Conservation (phyloP, 2,113 vertebrate genomes). For the Gadus macrocephalus region DNA sequence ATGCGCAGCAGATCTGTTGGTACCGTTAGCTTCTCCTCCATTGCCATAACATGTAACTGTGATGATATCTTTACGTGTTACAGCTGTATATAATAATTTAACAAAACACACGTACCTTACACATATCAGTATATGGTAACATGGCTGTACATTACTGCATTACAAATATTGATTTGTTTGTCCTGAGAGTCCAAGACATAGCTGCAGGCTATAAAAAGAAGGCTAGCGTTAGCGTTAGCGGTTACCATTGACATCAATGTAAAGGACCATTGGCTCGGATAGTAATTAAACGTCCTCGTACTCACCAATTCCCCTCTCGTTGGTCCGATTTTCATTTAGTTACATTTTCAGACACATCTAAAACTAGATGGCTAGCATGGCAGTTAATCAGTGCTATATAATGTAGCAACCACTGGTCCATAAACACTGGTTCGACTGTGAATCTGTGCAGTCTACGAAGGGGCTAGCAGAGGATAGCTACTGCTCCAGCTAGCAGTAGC, state of each 20-base stretch:
- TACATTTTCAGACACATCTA: conserved; percentile 52
- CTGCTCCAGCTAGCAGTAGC: conserved; percentile 22
- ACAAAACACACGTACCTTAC: too few relatives aligned
- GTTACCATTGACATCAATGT: conserved; percentile 8
- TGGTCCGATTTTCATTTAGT: conserved; percentile 36
- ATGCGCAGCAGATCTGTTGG: too few relatives aligned
- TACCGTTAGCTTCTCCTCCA: too few relatives aligned
- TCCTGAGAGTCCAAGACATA: neutral
- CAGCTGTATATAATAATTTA: too few relatives aligned
- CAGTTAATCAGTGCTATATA: too few relatives aligned
- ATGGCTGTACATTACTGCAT: too few relatives aligned
- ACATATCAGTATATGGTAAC: too few relatives aligned
- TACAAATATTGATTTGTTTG: too few relatives aligned
- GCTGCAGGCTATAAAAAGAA: conserved; percentile 52
- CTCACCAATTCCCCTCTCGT: conserved; percentile 65
- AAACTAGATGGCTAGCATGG: conserved; percentile 19
- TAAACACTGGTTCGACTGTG: neutral
- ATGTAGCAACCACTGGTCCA: too few relatives aligned
- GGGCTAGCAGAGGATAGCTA: conserved; percentile 26
- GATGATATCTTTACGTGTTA: too few relatives aligned
- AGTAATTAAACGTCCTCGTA: neutral
- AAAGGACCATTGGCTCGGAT: conserved; percentile 6
- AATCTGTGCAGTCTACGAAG: conserved; percentile 14
- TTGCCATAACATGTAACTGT: too few relatives aligned
- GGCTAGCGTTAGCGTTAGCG: conserved; percentile 32